Evolutionary conservation across 1,140 invertebrate genomes (phyloP).

Genomic region (Eueides isabella): DNA sequence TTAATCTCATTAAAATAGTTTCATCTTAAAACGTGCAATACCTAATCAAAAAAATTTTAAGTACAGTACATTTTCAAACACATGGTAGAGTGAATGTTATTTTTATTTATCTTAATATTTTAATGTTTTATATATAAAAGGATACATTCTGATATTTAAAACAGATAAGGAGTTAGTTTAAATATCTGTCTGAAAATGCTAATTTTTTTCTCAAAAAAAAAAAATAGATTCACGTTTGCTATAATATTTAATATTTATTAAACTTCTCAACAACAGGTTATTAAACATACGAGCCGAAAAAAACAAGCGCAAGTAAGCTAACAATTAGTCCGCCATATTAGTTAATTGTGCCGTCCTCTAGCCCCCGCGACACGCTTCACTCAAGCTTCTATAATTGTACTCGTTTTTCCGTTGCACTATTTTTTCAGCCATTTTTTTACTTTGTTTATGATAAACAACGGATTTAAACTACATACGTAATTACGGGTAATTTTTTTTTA

Average conservation of each 20-base stretch:
- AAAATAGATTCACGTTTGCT: background rate
- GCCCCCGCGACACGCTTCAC: conserved; percentile 48
- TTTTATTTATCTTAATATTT: too few relatives aligned
- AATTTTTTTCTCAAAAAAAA: too few relatives aligned
- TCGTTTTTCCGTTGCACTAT: conserved; percentile 35
- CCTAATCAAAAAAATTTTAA: too few relatives aligned
- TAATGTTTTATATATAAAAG: too few relatives aligned
- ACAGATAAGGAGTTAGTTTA: too few relatives aligned
- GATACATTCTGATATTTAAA: too few relatives aligned
- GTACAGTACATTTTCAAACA: too few relatives aligned
- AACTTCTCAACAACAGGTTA: conserved; percentile 25
- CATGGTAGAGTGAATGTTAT: too few relatives aligned
- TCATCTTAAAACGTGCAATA: too few relatives aligned
- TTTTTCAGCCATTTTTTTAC: conserved; percentile 21
- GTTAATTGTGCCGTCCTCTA: conserved; percentile 56
- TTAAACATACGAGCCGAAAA: conserved; percentile 21
- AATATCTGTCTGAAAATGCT: too few relatives aligned
- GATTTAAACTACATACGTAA: background rate
- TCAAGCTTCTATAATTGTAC: conserved; percentile 50
- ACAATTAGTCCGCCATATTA: conserved; percentile 73
- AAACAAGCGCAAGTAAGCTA: conserved; percentile 34
- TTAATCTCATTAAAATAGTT: too few relatives aligned
- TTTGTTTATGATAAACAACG: conserved; percentile 9
- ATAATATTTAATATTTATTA: background rate
- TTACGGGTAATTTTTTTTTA: background rate